Conservation (phyloP, 2,113 vertebrate species). For the Vulpes vulpes region DNA sequence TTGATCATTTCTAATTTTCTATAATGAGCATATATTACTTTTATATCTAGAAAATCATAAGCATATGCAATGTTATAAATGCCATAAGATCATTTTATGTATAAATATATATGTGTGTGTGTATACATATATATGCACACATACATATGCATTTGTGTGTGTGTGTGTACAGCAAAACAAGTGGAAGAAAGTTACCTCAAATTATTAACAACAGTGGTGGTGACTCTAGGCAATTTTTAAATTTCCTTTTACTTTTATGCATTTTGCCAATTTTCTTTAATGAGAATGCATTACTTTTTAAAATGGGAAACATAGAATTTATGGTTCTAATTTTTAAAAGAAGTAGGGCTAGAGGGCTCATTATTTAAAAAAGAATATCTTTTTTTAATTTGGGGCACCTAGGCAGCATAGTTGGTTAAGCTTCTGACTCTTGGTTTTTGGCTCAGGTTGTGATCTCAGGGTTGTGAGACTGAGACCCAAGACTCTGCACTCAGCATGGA, state of each 20-base stretch:
- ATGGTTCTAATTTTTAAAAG: conserved; percentile 35
- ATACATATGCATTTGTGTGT: background rate
- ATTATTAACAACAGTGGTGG: background rate
- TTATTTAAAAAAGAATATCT: background rate
- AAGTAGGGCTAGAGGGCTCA: background rate
- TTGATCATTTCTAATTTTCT: too few relatives aligned
- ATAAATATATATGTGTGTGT: too few relatives aligned
- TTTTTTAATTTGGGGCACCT: background rate
- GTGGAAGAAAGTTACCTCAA: background rate
- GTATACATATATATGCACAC: background rate
- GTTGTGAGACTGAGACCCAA: background rate
- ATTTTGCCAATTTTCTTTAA: conserved; percentile 15
- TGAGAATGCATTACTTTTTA: background rate
- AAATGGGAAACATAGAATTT: background rate
- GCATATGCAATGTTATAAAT: too few relatives aligned
- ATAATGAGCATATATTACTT: too few relatives aligned
- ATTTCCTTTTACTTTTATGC: conserved; percentile 4
- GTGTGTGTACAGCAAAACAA: background rate
- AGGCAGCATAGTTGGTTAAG: background rate
- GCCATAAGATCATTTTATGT: too few relatives aligned
- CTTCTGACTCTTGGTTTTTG: background rate
- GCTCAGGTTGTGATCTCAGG: background rate
- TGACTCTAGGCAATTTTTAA: background rate
- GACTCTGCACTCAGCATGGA: background rate
- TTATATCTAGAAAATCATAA: too few relatives aligned